Evolutionary conservation across 2,797 vertebrate species (phyloP).

Genomic region (Eurystomus glaucurus): DNA sequence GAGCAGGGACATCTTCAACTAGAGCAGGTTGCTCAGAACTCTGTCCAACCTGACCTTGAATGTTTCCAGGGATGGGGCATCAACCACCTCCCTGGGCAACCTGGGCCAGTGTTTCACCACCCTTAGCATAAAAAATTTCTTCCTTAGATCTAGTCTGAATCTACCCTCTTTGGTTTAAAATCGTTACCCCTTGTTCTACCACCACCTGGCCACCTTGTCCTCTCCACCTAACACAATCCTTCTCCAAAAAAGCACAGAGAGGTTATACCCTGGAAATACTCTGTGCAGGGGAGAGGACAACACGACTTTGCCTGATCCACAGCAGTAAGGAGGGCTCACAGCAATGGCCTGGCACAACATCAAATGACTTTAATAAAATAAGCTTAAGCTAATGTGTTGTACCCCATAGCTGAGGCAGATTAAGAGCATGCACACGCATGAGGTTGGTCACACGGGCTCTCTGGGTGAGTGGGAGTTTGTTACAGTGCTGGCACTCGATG

Average conservation of each 20-base stretch:
- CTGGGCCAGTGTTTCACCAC: background rate
- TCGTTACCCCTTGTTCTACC: background rate
- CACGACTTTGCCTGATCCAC: fast-evolving
- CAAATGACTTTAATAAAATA: background rate
- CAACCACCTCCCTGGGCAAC: background rate
- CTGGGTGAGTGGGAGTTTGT: background rate
- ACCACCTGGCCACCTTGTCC: background rate
- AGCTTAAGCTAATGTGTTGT: background rate
- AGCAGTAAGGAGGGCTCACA: background rate
- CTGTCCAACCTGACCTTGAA: background rate
- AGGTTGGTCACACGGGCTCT: background rate
- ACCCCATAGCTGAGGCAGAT: background rate
- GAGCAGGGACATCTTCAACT: background rate
- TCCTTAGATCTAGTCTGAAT: background rate
- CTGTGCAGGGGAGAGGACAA: background rate
- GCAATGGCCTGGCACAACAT: background rate
- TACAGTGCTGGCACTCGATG: background rate
- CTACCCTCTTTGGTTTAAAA: background rate
- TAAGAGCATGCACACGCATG: background rate
- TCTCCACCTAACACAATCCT: background rate
- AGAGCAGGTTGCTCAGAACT: background rate
- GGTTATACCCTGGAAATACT: background rate
- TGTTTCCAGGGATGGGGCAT: background rate
- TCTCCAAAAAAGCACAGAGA: background rate
- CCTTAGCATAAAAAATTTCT: background rate